These are phyloP conservation scores for Synodontis membranacea DNA, from an alignment of 2,113 vertebrate genomes.

Conservation along the genomic window DNA sequence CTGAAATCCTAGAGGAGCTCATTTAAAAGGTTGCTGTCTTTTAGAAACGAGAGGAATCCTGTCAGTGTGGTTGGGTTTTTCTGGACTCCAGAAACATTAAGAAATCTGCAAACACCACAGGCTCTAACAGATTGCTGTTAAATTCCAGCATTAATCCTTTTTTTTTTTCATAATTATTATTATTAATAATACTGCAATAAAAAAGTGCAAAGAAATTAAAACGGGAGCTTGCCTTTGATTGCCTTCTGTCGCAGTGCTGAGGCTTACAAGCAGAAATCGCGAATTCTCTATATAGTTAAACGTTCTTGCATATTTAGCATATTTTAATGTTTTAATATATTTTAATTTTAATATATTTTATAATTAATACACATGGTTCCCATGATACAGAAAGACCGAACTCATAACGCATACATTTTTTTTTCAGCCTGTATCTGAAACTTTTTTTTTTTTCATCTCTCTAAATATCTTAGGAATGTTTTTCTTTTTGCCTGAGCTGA, in stretches of 20 bases:
- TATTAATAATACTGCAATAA: neutral
- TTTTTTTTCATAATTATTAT: no score
- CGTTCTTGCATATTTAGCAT: neutral
- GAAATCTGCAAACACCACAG: neutral
- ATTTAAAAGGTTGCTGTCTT: conserved; percentile 20
- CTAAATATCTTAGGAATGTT: neutral
- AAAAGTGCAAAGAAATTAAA: neutral
- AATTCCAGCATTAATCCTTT: neutral
- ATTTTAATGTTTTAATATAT: neutral
- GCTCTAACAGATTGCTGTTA: neutral
- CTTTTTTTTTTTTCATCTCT: no score
- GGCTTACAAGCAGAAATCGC: neutral
- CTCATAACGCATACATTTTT: neutral
- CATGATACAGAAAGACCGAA: neutral
- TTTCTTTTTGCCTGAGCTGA: neutral
- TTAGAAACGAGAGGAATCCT: neutral
- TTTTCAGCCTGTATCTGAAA: neutral
- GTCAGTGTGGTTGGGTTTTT: neutral
- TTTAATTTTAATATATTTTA: no score
- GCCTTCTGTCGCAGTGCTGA: neutral
- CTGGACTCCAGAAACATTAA: neutral
- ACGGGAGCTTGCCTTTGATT: neutral
- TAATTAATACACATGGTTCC: neutral
- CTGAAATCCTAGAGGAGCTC: conserved; percentile 8
- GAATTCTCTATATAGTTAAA: neutral